Percentiles rank a stretch among this genome's conserved stretches.
These are phyloP conservation scores for Papilio dardanus DNA, from an alignment of 1,140 invertebrate species.

Conservation along the genomic window DNA sequence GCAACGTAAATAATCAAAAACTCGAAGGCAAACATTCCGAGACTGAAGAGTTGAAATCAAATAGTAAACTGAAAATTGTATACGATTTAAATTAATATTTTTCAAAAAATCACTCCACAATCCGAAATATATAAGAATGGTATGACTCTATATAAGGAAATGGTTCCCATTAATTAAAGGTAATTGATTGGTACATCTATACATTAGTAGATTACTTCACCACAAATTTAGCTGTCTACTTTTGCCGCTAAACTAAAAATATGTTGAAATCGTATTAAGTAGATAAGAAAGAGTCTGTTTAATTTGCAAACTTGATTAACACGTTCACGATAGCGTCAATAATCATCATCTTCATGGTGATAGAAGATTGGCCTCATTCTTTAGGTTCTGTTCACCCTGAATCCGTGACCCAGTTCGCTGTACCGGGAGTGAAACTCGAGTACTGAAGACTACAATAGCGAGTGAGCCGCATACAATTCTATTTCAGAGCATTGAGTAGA, in stretches of 20 bases:
- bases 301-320: not conserved
- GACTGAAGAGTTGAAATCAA: not conserved
- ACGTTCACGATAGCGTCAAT: not conserved
- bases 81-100: not conserved
- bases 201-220: too few relatives aligned
- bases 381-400: slow-evolving; percentile 5
- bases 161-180: too few relatives aligned
- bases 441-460: slow-evolving; percentile 26
- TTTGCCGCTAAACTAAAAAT: too few relatives aligned
- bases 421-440: slow-evolving; percentile 13
- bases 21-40: slow-evolving; percentile 3
- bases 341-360: not conserved
- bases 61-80: not conserved
- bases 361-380: not conserved
- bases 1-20: slow-evolving; percentile 19
- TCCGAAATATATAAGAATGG: not conserved
- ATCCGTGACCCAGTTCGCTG: slow-evolving; percentile 2
- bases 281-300: not conserved
- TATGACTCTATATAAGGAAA: not conserved
- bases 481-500: slow-evolving; percentile 25
- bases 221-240: too few relatives aligned
- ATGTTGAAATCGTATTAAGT: not conserved
- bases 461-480: slow-evolving; percentile 22
- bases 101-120: not conserved
- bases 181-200: too few relatives aligned